Evolutionary conservation across 2,113 vertebrate genomes (phyloP).

Genomic region (Bolborhynchus lineola): DNA sequence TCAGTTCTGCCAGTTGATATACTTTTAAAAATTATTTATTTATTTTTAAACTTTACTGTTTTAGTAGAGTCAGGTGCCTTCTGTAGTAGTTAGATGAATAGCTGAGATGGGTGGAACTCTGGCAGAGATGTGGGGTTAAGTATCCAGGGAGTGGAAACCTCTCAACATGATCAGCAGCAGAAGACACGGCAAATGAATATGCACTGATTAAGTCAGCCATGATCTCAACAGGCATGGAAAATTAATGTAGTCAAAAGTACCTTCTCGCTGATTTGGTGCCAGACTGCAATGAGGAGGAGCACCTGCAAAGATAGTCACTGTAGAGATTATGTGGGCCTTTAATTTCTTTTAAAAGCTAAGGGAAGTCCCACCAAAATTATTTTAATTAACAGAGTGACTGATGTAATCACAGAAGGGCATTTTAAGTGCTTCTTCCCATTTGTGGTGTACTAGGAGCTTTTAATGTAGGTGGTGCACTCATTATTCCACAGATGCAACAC

Average conservation of each 20-base stretch:
- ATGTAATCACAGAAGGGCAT: neutral
- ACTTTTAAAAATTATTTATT: neutral
- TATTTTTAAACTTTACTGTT: neutral
- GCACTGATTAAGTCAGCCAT: neutral
- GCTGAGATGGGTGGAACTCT: neutral
- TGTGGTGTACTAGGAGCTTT: neutral
- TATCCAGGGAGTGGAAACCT: neutral
- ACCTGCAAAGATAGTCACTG: neutral
- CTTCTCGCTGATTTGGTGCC: neutral
- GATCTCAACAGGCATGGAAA: neutral
- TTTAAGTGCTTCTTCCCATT: neutral
- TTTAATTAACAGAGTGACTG: neutral
- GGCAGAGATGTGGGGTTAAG: neutral
- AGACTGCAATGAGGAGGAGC: neutral
- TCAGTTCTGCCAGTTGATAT: neutral
- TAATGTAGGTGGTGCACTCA: neutral
- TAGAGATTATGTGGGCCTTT: neutral
- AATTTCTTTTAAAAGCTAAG: neutral
- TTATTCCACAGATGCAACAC: neutral
- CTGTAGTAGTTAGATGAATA: neutral
- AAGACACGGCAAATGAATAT: neutral
- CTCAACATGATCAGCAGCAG: neutral
- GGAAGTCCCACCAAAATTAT: neutral
- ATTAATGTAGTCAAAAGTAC: neutral
- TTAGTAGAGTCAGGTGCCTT: neutral